Conservation (phyloP, 1,140 invertebrate genomes). For the Ostrea edulis region DNA sequence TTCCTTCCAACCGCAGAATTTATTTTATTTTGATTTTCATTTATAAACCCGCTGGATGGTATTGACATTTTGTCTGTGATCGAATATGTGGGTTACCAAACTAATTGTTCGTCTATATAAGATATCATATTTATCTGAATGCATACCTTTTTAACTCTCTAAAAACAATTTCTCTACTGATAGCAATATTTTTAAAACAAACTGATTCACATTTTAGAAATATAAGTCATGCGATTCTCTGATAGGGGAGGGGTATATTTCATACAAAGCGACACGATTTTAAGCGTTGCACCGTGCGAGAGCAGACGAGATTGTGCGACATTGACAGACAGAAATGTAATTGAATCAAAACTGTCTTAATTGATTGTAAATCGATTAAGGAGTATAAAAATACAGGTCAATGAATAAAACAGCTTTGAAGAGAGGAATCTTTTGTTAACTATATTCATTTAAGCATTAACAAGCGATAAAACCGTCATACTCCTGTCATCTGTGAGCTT, state of each 20-base stretch:
- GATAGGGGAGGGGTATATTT: too few relatives aligned
- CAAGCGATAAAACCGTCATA: slow-evolving; percentile 3
- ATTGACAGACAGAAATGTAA: neutral
- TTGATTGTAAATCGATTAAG: slow-evolving; percentile 16
- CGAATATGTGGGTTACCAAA: slow-evolving; percentile 26
- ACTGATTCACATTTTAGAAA: too few relatives aligned
- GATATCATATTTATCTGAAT: neutral
- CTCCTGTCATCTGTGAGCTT: neutral
- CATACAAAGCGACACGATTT: too few relatives aligned
- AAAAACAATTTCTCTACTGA: too few relatives aligned
- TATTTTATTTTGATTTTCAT: neutral
- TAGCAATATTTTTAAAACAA: too few relatives aligned
- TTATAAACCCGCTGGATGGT: neutral
- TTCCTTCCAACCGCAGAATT: neutral
- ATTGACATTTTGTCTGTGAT: slow-evolving; percentile 4
- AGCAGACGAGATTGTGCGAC: neutral
- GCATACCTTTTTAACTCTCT: too few relatives aligned
- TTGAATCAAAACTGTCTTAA: neutral
- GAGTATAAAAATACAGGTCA: neutral
- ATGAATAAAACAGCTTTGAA: neutral
- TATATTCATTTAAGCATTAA: neutral
- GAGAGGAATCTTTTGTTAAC: neutral
- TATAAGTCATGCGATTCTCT: too few relatives aligned
- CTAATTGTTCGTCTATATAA: neutral
- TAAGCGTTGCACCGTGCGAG: too few relatives aligned